These are phyloP conservation scores for Choristoneura rosaceana DNA, from an alignment of 2,888 invertebrate genomes.

Conservation along the genomic window DNA sequence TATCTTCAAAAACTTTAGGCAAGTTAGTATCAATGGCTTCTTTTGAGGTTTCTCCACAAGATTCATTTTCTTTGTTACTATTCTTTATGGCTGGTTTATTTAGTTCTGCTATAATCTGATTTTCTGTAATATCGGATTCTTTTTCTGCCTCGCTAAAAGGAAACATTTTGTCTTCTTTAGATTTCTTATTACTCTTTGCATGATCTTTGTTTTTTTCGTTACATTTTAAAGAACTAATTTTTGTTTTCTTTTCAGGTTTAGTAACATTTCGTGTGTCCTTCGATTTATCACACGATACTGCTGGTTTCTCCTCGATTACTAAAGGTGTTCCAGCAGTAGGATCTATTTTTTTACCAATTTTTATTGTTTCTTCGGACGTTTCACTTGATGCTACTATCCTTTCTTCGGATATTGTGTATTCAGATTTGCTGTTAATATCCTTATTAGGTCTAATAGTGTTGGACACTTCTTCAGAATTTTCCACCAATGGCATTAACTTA, in stretches of 20 bases:
- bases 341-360: not conserved
- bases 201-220: constrained; percentile 14
- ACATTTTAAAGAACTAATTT: not conserved
- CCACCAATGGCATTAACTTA: not conserved
- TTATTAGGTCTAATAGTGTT: not conserved
- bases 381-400: not conserved
- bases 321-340: not conserved
- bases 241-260: constrained; percentile 6
- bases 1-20: constrained; percentile 20
- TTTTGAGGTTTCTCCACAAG: constrained; percentile 5
- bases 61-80: constrained; percentile 25
- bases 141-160: not conserved
- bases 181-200: constrained; percentile 17
- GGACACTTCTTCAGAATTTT: not conserved
- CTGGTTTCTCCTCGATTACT: not conserved
- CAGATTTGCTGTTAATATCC: not conserved
- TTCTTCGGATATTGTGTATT: not conserved
- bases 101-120: not conserved
- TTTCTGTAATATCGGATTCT: not conserved
- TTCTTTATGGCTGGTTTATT: not conserved
- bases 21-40: constrained; percentile 14
- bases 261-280: not conserved
- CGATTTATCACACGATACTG: not conserved
- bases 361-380: not conserved
- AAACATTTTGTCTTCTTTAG: constrained; percentile 10